Percentiles rank a stretch among this genome's conserved stretches.
Evolutionary conservation across 2,888 invertebrate genomes (phyloP).

Genomic region (Amphimallon solstitiale): DNA sequence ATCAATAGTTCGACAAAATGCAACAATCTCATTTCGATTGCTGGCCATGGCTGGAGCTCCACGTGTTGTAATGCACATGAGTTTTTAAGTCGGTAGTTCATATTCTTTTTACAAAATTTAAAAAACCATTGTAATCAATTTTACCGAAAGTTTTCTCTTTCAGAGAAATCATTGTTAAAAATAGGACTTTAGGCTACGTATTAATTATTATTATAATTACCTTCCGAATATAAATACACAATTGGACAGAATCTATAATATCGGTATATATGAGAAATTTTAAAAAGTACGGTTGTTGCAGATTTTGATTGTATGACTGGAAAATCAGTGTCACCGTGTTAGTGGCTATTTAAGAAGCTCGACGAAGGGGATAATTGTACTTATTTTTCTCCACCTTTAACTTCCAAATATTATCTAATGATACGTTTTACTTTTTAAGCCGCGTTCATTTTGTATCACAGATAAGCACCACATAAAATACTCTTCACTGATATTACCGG

Average conservation of each 20-base stretch:
- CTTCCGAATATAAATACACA: conserved; percentile 44
- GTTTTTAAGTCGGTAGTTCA: conserved; percentile 44
- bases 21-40: conserved; percentile 44
- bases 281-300: no score
- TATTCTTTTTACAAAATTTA: conserved; percentile 40
- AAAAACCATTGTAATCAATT: conserved; percentile 46
- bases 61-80: conserved; percentile 47
- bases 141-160: conserved; percentile 44
- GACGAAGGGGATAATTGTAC: no score
- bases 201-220: conserved; percentile 44
- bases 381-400: no score
- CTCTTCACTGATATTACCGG: no score
- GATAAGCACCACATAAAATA: conserved; percentile 35
- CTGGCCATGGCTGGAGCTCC: conserved; percentile 48
- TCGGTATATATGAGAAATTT: conserved; percentile 49
- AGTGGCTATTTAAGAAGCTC: no score
- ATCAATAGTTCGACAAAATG: conserved; percentile 38
- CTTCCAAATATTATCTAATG: no score
- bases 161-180: conserved; percentile 45
- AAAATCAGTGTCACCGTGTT: no score
- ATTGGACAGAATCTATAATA: conserved; percentile 45
- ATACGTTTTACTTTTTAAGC: no score
- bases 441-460: no score
- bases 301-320: no score
- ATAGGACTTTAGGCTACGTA: conserved; percentile 44